Base-by-base conservation (phyloP, 2,797 vertebrate species). In the Falco biarmicus region DNA sequence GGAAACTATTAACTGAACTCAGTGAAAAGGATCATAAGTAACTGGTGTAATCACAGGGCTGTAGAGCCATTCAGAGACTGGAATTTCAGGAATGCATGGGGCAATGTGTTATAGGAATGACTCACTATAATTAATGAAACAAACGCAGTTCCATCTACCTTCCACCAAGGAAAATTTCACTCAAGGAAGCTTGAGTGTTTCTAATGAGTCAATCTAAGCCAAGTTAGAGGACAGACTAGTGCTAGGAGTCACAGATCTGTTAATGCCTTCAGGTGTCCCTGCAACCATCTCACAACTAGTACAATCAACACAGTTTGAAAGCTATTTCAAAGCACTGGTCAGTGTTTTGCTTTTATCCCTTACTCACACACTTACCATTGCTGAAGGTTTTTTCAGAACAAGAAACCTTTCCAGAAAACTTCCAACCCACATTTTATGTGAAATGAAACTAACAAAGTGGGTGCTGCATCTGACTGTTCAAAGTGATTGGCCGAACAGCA, bases 61-160 rank as follows among this genome's bases (percentile, higher is more conserved):
- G 78, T 10, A 50, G 47, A 79, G 78, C 84, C 51, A 25, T 17
- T 20, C 28, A 15, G 63, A 70, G 76, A 11, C 60, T 89, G 94
- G 96, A 96, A 97, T 96, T 28, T 85, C 82, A 97, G 85, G 96
- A 97, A 96, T 95, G 93, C 93, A 68, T 0, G 2, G 81, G 81
- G 66, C 92, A 71, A 28, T 3, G 48, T 57, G 95, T 80, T 11
- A 22, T n/a, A 76, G 68, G 60, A 80, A 21, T 83, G 88, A 95
- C 77, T 96, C 95, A 92, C 74, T 60, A 5, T 7, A 79, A 77
- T 74, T 91, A 63, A 93, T 39, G 78, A 89, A 86, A 89, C 64
- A 57, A 91, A 92, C 0, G 60, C 53, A 91, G 41, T 18, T 61
- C 87, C 78, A 87, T 64, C 37, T 76, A 70, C 82, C 65, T 86